Percentiles rank a stretch among this genome's conserved stretches.
Evolutionary conservation across 2,113 vertebrate species (phyloP).

Genomic region (Archocentrus centrarchus): DNA sequence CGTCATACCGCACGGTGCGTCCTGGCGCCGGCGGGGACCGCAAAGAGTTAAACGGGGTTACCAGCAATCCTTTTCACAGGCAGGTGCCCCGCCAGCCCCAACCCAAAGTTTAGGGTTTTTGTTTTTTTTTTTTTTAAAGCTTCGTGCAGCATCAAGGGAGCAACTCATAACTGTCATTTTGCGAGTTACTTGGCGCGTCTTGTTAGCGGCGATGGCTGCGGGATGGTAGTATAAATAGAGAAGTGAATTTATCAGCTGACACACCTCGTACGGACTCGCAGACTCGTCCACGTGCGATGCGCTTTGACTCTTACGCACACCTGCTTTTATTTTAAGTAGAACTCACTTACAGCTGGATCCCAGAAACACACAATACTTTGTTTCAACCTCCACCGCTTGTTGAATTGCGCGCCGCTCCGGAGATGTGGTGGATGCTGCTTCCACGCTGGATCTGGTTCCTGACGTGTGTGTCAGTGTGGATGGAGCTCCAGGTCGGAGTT

Average conservation of each 20-base stretch:
- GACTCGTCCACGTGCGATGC: constrained; percentile 11
- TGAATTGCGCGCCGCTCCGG: constrained; percentile 43
- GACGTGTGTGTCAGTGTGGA: constrained; percentile 77
- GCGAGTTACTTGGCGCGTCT: constrained; percentile 82
- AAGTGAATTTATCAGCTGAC: constrained; percentile 53
- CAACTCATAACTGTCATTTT: constrained; percentile 86
- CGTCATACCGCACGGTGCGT: constrained; percentile 45
- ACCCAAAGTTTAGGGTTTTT: constrained; percentile 69
- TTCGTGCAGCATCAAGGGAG: constrained; percentile 86
- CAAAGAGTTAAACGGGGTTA: constrained; percentile 91
- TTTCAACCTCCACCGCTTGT: neutral
- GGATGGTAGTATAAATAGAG: constrained; percentile 82
- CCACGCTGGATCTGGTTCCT: constrained; percentile 84
- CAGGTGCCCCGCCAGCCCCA: constrained; percentile 92
- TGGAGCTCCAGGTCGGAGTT: constrained; percentile 75
- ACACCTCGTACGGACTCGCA: constrained; percentile 20
- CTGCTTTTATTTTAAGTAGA: neutral
- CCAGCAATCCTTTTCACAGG: constrained; percentile 87
- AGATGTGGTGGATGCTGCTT: constrained; percentile 86
- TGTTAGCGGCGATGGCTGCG: constrained; percentile 72
- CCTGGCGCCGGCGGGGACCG: constrained; percentile 31
- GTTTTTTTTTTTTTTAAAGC: constrained; percentile 76
- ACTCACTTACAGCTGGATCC: neutral
- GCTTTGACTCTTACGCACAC: neutral
- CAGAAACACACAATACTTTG: neutral